Conservation (phyloP, 2,888 invertebrate species). For the Mythimna impura region DNA sequence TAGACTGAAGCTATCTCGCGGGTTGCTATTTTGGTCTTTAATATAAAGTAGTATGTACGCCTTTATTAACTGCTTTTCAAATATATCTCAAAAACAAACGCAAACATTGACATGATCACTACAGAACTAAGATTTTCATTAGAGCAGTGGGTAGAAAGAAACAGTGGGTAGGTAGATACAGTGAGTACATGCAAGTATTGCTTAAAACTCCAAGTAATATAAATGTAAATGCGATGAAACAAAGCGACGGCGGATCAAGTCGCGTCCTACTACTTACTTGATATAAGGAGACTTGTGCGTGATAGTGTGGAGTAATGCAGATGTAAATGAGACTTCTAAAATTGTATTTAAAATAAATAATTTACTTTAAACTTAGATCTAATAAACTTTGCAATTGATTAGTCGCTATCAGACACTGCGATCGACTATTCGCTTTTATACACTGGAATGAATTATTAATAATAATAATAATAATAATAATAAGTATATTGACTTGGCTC, state of each 20-base stretch:
- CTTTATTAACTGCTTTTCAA: neutral
- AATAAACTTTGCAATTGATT: no score
- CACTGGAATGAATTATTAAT: no score
- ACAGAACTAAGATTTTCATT: conserved; percentile 45
- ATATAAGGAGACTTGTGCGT: conserved; percentile 21
- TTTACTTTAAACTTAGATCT: no score
- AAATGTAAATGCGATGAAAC: conserved; percentile 80
- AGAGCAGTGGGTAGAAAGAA: conserved; percentile 23
- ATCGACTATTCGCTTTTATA: no score
- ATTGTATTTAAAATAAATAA: no score
- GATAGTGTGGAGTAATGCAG: neutral
- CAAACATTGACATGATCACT: conserved; percentile 30
- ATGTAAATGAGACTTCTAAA: no score
- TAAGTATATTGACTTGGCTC: no score
- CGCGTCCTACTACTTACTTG: conserved; percentile 40
- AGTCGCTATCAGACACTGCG: no score
- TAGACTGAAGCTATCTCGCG: neutral
- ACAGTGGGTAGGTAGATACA: conserved; percentile 28
- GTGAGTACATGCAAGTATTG: conserved; percentile 71
- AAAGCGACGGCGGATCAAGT: conserved; percentile 71
- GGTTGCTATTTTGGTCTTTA: neutral
- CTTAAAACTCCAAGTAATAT: conserved; percentile 81
- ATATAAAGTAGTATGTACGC: neutral
- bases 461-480: no score
- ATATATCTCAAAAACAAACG: conserved; percentile 6